Base-by-base conservation (phyloP, 2,888 invertebrate species). In the Thymelicus acteon region DNA sequence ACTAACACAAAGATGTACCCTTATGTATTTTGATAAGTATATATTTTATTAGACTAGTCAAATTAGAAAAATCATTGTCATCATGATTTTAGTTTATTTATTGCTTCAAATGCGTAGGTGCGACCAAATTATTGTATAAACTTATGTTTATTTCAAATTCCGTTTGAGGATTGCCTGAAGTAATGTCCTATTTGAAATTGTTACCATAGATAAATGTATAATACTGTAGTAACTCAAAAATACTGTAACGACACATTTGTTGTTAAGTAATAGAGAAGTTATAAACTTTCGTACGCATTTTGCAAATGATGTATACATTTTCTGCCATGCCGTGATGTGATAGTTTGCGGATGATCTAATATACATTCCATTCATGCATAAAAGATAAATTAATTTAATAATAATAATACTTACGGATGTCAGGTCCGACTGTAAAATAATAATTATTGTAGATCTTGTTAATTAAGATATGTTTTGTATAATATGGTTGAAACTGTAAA, bases 391-490 rank as follows among this genome's bases (percentile, higher is more conserved):
- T 54, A 54, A 54, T 54, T 54, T 54, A 54, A 54, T 80, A 85
- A 86, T 81, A 89, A 87, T 87, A 80, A 86, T 89, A 84, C 77
- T 82, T 85, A 81, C 81, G 82, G 85, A 86, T 88, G 87, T 83
- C 85, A 88, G 88, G 89, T 91, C 88, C 91, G 92, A 92, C 88
- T 92, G 92, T 92, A 92, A 88, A 88, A 90, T 90, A 90, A 83
- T 91, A 85, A 88, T 87, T 87, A 87, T 77, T 86, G 77, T 88
- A 90, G 89, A 85, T 84, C 80, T 90, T 89, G 90, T 92, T 92
- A 91, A 89, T 89, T 93, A 91, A 92, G 91, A 88, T 88, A 90
- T 92, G 91, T 91, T 89, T 92, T 93, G 93, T 93, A 93, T 92
- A 91, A 90, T 84, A 93, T 93, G 93, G 93, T 93, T 92, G 88